These are phyloP conservation scores for Mobula birostris DNA, from an alignment of 2,113 vertebrate genomes.

Conservation along the genomic window DNA sequence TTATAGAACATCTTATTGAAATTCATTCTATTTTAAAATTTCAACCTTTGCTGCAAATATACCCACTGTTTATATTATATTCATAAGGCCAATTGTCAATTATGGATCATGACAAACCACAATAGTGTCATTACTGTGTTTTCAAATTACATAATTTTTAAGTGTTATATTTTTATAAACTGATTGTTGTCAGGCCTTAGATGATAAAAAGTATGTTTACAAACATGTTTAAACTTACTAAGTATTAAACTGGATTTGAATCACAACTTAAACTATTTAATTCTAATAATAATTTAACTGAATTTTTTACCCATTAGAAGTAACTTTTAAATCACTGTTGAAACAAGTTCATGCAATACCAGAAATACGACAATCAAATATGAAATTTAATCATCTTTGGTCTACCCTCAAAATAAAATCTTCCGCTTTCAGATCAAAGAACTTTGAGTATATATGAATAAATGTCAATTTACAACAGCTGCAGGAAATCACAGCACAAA, in stretches of 20 bases:
- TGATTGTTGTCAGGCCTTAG: neutral
- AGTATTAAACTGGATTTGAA: neutral
- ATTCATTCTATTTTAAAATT: constrained; percentile 14
- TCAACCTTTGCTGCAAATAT: constrained; percentile 21
- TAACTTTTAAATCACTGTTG: neutral
- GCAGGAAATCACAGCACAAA: neutral
- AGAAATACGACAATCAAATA: neutral
- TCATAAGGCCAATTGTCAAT: neutral
- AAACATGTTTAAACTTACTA: constrained; percentile 19
- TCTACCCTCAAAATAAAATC: neutral
- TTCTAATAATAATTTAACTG: neutral
- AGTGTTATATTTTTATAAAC: neutral
- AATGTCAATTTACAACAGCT: constrained; percentile 4
- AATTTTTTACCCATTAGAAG: neutral
- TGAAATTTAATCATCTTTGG: neutral
- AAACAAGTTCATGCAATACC: neutral
- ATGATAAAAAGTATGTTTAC: constrained; percentile 14
- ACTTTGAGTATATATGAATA: neutral
- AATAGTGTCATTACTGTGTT: neutral
- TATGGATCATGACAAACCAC: constrained; percentile 2
- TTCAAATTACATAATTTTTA: neutral
- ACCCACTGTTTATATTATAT: constrained; percentile 16
- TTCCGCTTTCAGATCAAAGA: neutral
- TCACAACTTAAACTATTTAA: neutral
- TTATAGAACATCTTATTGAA: constrained; percentile 15